Conservation (phyloP, 1,140 invertebrate species). For the Paralvinella palmiformis region DNA sequence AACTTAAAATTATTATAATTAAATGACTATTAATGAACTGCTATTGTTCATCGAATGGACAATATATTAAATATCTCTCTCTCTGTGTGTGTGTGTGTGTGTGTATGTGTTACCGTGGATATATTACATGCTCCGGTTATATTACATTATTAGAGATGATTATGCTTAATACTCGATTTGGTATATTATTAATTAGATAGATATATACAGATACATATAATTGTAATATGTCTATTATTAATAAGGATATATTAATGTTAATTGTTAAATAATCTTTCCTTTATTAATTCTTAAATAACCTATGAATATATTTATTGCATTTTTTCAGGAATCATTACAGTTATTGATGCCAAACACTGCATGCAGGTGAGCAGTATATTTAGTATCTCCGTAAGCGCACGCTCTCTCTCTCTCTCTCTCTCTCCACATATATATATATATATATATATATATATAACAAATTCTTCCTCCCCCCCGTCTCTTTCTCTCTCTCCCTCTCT, state of each 20-base stretch:
- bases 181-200: too few relatives aligned
- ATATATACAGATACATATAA: background rate
- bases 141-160: too few relatives aligned
- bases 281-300: background rate
- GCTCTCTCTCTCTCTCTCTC: background rate
- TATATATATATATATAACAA: background rate
- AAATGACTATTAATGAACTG: too few relatives aligned
- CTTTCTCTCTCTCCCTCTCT: too few relatives aligned
- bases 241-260: background rate
- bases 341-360: conserved; percentile 56
- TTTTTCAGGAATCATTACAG: conserved; percentile 54
- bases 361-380: conserved; percentile 42
- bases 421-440: background rate
- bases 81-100: too few relatives aligned
- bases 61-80: too few relatives aligned
- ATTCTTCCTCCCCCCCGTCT: too few relatives aligned
- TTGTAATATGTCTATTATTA: background rate
- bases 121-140: too few relatives aligned
- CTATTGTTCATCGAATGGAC: too few relatives aligned
- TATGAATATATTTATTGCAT: conserved; percentile 6
- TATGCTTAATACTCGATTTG: too few relatives aligned
- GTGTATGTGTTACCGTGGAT: too few relatives aligned
- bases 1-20: too few relatives aligned
- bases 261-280: background rate
- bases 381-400: background rate